Evolutionary conservation across 1,140 invertebrate species (phyloP).

Genomic region (Papilio aristodemus): DNA sequence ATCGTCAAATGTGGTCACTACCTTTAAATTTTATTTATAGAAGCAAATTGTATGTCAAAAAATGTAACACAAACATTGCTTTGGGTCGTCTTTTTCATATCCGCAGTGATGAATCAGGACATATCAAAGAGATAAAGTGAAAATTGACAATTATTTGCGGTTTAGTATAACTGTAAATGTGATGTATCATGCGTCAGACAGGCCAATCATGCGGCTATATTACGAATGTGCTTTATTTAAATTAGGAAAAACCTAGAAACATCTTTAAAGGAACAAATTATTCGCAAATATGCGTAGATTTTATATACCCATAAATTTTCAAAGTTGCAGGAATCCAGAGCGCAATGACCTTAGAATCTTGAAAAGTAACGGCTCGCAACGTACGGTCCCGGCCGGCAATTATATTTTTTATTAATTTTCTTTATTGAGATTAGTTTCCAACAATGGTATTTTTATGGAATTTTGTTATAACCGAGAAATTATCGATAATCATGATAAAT

Average conservation of each 20-base stretch:
- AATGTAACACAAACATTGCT: neutral
- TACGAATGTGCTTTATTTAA: slow-evolving; percentile 27
- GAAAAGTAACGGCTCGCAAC: slow-evolving; percentile 73
- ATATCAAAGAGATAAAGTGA: neutral
- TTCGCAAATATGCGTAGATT: slow-evolving; percentile 40
- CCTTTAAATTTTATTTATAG: slow-evolving; percentile 6
- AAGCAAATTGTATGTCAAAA: neutral
- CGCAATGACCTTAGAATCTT: slow-evolving; percentile 74
- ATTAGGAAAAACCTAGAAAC: slow-evolving; percentile 14
- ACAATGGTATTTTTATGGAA: neutral
- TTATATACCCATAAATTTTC: slow-evolving; percentile 34
- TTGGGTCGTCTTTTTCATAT: neutral
- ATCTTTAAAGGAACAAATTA: slow-evolving; percentile 36
- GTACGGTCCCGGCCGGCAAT: slow-evolving; percentile 45
- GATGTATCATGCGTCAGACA: slow-evolving; percentile 23
- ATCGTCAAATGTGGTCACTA: neutral
- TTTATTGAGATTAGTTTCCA: neutral
- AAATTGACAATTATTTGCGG: slow-evolving; percentile 31
- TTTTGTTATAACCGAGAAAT: neutral
- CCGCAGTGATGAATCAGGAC: neutral
- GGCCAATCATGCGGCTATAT: slow-evolving; percentile 34
- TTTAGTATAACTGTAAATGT: slow-evolving; percentile 31
- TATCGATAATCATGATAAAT: neutral
- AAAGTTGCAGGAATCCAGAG: slow-evolving; percentile 40
- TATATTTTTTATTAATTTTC: slow-evolving; percentile 15